Evolutionary conservation across 23 tunicate genomes (phyloP).

Genomic region (Ascidia mentula): DNA sequence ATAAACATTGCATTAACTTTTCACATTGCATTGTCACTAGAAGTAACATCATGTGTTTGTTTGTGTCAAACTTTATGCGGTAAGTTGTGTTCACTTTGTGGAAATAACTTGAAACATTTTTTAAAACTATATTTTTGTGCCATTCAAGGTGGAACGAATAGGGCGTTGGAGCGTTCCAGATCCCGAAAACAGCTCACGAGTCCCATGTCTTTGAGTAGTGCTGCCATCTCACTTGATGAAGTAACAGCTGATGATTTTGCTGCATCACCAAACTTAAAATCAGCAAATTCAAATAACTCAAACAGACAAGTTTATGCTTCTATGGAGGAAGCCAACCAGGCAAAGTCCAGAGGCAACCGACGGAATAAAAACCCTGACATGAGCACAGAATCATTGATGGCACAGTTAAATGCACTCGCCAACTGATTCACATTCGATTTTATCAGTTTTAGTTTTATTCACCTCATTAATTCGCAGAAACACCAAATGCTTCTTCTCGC

Average conservation of each 20-base stretch:
- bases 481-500: not conserved
- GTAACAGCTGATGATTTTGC: constrained; percentile 63
- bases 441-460: not conserved
- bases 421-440: not conserved
- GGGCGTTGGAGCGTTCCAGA: constrained; percentile 71
- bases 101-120: not conserved
- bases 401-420: constrained; percentile 42
- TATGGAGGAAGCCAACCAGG: constrained; percentile 61
- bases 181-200: constrained; percentile 52
- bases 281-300: constrained; percentile 1
- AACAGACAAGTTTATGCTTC: constrained; percentile 38
- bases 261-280: constrained; percentile 43
- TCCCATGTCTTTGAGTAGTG: constrained; percentile 31
- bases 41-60: too few species aligned
- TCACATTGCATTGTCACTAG: too few species aligned
- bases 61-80: too few species aligned
- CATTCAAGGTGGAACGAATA: constrained; percentile 35
- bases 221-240: constrained; percentile 52
- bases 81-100: too few species aligned
- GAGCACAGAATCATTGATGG: constrained; percentile 50
- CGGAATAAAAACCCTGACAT: not conserved
- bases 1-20: too few species aligned
- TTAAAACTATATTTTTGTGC: too few species aligned
- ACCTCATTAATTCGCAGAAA: not conserved
- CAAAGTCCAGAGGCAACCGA: not conserved